Evolutionary conservation across 2,797 vertebrate species (phyloP).

Genomic region (Hydrophis major): DNA sequence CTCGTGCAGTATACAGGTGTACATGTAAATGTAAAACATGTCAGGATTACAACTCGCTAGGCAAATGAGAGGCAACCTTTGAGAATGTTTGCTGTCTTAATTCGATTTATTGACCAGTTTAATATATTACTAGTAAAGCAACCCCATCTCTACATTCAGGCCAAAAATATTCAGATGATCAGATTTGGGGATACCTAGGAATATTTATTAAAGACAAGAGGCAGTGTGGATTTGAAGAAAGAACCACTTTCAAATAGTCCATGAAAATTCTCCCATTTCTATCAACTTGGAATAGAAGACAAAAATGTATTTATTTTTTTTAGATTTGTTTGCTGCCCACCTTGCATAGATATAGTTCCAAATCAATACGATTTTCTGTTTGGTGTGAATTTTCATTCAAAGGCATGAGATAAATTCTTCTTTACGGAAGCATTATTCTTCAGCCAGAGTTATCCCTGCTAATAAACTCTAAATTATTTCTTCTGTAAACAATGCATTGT

Average conservation of each 20-base stretch:
- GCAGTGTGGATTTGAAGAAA: neutral
- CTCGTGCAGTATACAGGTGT: too few relatives aligned
- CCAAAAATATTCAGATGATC: neutral
- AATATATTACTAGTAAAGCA: neutral
- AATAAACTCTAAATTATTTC: conserved; percentile 38
- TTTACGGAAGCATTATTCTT: conserved; percentile 34
- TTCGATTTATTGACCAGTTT: neutral
- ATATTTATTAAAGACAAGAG: neutral
- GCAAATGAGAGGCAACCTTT: neutral
- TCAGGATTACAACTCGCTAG: neutral
- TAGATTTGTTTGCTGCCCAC: neutral
- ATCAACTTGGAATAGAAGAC: neutral
- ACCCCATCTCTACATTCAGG: neutral
- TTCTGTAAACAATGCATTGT: conserved; percentile 44
- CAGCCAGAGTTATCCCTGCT: conserved; percentile 20
- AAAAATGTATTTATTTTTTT: neutral
- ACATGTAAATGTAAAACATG: neutral
- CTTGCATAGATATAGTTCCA: neutral
- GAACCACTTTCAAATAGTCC: neutral
- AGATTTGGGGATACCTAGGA: neutral
- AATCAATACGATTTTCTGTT: neutral
- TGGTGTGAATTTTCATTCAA: neutral
- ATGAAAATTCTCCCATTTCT: neutral
- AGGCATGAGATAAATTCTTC: conserved; percentile 14
- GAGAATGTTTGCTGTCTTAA: neutral